Percentiles rank a stretch among this genome's conserved stretches.
phyloP scores from a whole-genome alignment of 1,140 invertebrate species.

The Cylas formicarius region DNA sequence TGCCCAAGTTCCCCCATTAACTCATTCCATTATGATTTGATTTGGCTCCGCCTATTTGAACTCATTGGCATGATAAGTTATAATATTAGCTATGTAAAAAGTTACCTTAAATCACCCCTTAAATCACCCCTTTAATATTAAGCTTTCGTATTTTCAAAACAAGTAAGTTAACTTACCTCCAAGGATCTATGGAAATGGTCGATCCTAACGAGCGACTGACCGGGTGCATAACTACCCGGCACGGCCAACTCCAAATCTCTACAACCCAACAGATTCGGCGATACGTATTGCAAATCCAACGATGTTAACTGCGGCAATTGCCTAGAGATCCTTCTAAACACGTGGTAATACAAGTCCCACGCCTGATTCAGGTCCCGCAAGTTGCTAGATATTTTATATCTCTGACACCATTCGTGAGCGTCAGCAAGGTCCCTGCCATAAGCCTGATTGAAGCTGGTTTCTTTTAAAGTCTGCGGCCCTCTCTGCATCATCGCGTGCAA shows the following conservation, averaged over 20 bases:
- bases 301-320: conserved; percentile 87
- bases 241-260: conserved; percentile 91
- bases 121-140: too few relatives aligned
- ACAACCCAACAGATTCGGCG: conserved; percentile 82
- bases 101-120: too few relatives aligned
- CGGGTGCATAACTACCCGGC: conserved; percentile 90
- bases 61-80: too few relatives aligned
- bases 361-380: conserved; percentile 91
- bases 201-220: conserved; percentile 79
- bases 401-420: conserved; percentile 89
- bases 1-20: too few relatives aligned
- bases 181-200: conserved; percentile 74
- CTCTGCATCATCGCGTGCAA: conserved; percentile 89
- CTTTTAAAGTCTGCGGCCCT: conserved; percentile 92
- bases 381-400: conserved; percentile 84
- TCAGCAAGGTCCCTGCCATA: conserved; percentile 91
- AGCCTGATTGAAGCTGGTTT: conserved; percentile 93
- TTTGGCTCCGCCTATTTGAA: too few relatives aligned
- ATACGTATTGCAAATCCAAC: conserved; percentile 91
- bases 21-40: too few relatives aligned
- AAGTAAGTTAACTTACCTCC: conserved; percentile 50
- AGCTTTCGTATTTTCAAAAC: too few relatives aligned
- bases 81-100: too few relatives aligned
- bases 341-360: conserved; percentile 98
- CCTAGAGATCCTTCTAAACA: conserved; percentile 89